Evolutionary conservation across 2,888 invertebrate species (phyloP), one percentile per base, ranked within the genome.

Genomic region (Tetanocera ferruginea): DNA sequence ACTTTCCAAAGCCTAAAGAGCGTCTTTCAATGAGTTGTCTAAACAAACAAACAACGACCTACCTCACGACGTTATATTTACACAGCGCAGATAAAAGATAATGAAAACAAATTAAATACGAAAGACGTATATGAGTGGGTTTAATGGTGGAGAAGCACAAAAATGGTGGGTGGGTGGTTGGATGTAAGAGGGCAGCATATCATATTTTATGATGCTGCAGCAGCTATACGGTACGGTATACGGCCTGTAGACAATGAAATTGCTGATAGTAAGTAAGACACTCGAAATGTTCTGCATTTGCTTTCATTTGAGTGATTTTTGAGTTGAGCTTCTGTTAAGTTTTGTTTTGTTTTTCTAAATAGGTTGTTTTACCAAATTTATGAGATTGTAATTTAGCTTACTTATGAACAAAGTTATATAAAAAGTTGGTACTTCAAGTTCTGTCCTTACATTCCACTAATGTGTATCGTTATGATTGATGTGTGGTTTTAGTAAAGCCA

Each of bases 21-120:
- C 43, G 25, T 60, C 57, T 60, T 14, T 23, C 19, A 11, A 8
- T 57, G 23, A 60, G n/a, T 43, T 67, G 23, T 11, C 43, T 67
- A n/a, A 34, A 8, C 43, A 67, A 67, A 43, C 19, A 67, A 67
- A 23, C 17, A 31, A 34, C 67, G 67, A 67, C 67, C 67, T 67
- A 67, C 67, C 67, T 67, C 67, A 67, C 37, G 67, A 43, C n/a
- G n/a, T n/a, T 8, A 37, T 60, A 14, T 60, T 4, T 60, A 60
- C 60, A 28, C 28, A 60, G 14, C 60, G 14, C 60, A 11, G 4
- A 60, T n/a, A 19, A 14, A 11, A 25, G 19, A 67, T 37, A 67
- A 37, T 67, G n/a, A 37, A 67, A 34, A 43, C 34, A 67, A 67
- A 67, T 67, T 43, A 34, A 37, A 17, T 60, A 25, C 19, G 25